A percentile compares a stretch with the other conserved stretches of the same genome.
Evolutionary conservation across 2,888 invertebrate genomes (phyloP).

Genomic region (Hirtodrosophila alboralis): DNA sequence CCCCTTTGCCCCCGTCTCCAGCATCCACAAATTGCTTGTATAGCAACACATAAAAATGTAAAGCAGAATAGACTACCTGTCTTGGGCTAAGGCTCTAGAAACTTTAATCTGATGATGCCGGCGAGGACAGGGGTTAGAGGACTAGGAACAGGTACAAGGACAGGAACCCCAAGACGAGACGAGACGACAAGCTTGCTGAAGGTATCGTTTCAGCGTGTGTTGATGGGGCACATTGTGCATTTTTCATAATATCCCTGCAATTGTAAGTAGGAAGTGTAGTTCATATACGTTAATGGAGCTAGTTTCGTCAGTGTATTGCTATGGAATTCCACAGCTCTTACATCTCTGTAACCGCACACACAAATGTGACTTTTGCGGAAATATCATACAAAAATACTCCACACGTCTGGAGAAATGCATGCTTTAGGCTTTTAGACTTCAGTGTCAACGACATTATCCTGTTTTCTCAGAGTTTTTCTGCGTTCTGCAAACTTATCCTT

Average conservation of each 20-base stretch:
- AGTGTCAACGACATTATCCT: no score
- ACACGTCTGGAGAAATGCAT: neutral
- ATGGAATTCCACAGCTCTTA: no score
- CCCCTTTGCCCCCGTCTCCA: neutral
- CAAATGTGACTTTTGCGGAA: slow-evolving; percentile 48
- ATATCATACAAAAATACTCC: slow-evolving; percentile 11
- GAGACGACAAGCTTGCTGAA: neutral
- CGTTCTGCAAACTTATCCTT: no score
- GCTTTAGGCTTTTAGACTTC: neutral
- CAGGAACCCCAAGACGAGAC: slow-evolving; percentile 1
- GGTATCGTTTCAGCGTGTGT: slow-evolving; percentile 36
- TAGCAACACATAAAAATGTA: slow-evolving; percentile 68
- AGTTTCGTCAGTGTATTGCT: slow-evolving; percentile 18
- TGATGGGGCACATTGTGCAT: slow-evolving; percentile 73
- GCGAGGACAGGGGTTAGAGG: slow-evolving; percentile 1
- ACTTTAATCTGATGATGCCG: slow-evolving; percentile 65
- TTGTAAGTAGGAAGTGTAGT: slow-evolving; percentile 52
- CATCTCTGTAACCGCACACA: no score
- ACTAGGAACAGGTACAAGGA: slow-evolving; percentile 14
- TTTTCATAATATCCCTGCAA: slow-evolving; percentile 72
- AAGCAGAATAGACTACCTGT: slow-evolving; percentile 54
- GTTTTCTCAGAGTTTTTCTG: no score
- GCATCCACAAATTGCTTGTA: slow-evolving; percentile 34
- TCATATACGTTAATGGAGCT: slow-evolving; percentile 34
- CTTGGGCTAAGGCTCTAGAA: slow-evolving; percentile 34